Conservation (phyloP, 2,888 invertebrate genomes). For the Plagiodera versicolora region DNA sequence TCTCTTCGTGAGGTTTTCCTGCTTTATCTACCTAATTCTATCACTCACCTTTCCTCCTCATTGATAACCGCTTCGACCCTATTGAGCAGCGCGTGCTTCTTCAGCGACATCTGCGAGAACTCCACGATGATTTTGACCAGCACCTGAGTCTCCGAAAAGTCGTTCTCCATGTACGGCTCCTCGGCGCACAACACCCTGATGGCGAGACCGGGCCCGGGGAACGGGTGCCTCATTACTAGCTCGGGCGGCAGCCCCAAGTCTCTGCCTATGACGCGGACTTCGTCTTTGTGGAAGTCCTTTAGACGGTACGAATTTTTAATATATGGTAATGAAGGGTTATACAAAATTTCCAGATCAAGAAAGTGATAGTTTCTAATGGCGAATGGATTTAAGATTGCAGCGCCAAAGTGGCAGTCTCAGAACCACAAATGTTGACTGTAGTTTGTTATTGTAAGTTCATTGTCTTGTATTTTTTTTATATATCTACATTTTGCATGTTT, state of each 20-base stretch:
- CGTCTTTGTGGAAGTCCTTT: constrained; percentile 98
- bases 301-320: too few species aligned
- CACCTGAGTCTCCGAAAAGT: constrained; percentile 95
- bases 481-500: too few species aligned
- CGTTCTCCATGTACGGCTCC: constrained; percentile 90
- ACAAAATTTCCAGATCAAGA: too few species aligned
- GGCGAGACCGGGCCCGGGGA: constrained; percentile 97
- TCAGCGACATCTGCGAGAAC: constrained; percentile 86
- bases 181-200: constrained; percentile 95
- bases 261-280: constrained; percentile 85
- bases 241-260: constrained; percentile 86
- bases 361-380: too few species aligned
- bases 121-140: constrained; percentile 94
- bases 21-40: too few species aligned
- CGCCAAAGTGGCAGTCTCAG: too few species aligned
- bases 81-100: constrained; percentile 89
- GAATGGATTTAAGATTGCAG: too few species aligned
- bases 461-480: too few species aligned
- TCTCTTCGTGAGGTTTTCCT: too few species aligned
- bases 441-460: too few species aligned
- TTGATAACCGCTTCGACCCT: constrained; percentile 81
- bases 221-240: constrained; percentile 94
- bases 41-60: constrained; percentile 64
- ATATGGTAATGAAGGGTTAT: too few species aligned
- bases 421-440: too few species aligned